These are phyloP conservation scores for Oxygymnocypris stewartii DNA, from an alignment of 2,113 vertebrate genomes.

Conservation along the genomic window DNA sequence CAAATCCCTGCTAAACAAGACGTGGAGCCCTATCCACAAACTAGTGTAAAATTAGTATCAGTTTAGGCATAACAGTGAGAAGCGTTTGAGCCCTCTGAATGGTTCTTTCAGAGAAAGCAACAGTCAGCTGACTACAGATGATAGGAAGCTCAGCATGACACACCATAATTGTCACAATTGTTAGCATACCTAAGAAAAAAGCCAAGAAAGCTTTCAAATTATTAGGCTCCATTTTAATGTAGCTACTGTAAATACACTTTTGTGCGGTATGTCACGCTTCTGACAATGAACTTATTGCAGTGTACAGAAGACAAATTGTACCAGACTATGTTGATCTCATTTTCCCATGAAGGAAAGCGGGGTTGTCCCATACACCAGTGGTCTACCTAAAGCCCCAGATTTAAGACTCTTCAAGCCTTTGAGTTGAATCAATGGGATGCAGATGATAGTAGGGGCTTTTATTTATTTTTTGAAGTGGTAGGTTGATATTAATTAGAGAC, in stretches of 20 bases:
- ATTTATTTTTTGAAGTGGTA: slow-evolving; percentile 27
- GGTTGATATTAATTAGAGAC: slow-evolving; percentile 1
- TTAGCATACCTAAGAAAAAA: background rate
- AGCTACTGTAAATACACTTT: background rate
- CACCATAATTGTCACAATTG: background rate
- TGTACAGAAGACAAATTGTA: background rate
- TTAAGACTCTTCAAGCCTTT: slow-evolving; percentile 10
- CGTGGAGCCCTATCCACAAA: background rate
- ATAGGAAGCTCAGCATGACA: background rate
- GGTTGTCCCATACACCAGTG: background rate
- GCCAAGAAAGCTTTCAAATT: background rate
- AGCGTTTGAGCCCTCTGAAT: background rate
- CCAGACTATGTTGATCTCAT: background rate
- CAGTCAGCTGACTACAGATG: background rate
- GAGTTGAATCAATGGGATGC: slow-evolving; percentile 1
- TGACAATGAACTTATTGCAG: background rate
- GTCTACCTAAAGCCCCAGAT: background rate
- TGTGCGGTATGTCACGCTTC: background rate
- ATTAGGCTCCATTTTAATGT: background rate
- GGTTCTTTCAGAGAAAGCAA: background rate
- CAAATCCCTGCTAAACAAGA: background rate
- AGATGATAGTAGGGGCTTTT: slow-evolving; percentile 35
- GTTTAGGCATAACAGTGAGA: background rate
- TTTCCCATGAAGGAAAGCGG: background rate
- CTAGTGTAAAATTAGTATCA: background rate